A percentile compares a stretch with the other conserved stretches of the same genome.
These are phyloP conservation scores for Elephas maximus DNA, from an alignment of 2,113 vertebrate species.

Conservation along the genomic window DNA sequence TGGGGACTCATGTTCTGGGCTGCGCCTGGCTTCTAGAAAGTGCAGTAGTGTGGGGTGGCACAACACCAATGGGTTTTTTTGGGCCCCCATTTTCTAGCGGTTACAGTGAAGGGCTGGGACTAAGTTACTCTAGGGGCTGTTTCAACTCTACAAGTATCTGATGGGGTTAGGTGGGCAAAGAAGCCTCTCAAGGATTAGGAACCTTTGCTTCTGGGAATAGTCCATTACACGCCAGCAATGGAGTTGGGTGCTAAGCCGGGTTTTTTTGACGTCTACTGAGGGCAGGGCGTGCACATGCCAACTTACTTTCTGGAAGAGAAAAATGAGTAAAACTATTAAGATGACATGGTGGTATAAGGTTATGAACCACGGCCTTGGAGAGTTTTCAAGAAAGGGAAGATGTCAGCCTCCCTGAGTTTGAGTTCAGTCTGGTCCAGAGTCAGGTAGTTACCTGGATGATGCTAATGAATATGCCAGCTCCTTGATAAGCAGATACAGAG, in stretches of 20 bases:
- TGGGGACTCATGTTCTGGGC: not conserved
- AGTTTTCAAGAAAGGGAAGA: not conserved
- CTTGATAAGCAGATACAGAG: not conserved
- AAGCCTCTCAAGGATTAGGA: not conserved
- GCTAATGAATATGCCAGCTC: not conserved
- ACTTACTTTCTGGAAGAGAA: not conserved
- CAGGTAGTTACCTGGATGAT: not conserved
- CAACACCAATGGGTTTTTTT: not conserved
- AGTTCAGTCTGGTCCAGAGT: not conserved
- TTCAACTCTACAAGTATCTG: not conserved
- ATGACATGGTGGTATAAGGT: not conserved
- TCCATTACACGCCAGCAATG: not conserved
- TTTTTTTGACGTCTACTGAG: not conserved
- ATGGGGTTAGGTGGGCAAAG: not conserved
- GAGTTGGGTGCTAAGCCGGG: not conserved
- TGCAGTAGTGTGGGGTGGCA: fast-evolving
- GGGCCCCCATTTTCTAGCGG: not conserved
- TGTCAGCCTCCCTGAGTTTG: not conserved
- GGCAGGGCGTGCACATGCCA: not conserved
- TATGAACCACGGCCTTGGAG: not conserved
- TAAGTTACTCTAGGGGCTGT: not conserved
- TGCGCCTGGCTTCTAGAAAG: not conserved
- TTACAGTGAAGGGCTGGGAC: not conserved
- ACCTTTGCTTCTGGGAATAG: not conserved
- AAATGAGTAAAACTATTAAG: not conserved